Evolutionary conservation across 2,888 invertebrate species (phyloP).

Genomic region (Eupithecia subumbrata): DNA sequence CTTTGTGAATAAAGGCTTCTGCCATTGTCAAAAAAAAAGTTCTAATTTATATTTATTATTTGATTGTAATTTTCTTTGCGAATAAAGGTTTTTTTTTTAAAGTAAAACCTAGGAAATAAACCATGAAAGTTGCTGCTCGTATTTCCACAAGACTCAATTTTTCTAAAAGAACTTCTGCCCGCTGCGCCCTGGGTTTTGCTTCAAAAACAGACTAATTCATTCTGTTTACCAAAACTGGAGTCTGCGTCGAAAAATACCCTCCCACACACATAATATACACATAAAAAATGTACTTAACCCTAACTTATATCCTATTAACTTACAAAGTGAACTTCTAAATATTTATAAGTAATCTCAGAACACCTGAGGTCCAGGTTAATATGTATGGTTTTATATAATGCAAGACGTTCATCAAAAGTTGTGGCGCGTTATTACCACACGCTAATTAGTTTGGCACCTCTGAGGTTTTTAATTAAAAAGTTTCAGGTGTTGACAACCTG

Average conservation of each 20-base stretch:
- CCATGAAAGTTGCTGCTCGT: neutral
- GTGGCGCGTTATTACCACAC: conserved; percentile 52
- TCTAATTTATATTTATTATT: too few relatives aligned
- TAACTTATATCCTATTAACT: neutral
- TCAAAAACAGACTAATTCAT: neutral
- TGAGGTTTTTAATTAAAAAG: conserved; percentile 36
- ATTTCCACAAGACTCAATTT: neutral
- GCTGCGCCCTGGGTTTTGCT: neutral
- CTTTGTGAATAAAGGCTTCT: too few relatives aligned
- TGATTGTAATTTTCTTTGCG: too few relatives aligned
- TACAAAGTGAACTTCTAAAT: conserved; percentile 7
- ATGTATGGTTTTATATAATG: conserved; percentile 36
- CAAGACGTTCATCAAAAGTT: conserved; percentile 50
- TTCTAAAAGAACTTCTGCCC: neutral
- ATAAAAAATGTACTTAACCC: neutral
- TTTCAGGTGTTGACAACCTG: conserved; percentile 26
- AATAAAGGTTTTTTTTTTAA: too few relatives aligned
- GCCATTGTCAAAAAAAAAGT: too few relatives aligned
- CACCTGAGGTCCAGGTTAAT: neutral
- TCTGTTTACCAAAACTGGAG: neutral
- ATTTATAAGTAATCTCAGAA: conserved; percentile 7
- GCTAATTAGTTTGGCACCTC: conserved; percentile 61
- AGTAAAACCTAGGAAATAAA: neutral
- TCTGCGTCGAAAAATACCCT: neutral
- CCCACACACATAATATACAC: neutral